Base-by-base conservation (phyloP, 2,888 invertebrate genomes). In the Metallyticus violacea region DNA sequence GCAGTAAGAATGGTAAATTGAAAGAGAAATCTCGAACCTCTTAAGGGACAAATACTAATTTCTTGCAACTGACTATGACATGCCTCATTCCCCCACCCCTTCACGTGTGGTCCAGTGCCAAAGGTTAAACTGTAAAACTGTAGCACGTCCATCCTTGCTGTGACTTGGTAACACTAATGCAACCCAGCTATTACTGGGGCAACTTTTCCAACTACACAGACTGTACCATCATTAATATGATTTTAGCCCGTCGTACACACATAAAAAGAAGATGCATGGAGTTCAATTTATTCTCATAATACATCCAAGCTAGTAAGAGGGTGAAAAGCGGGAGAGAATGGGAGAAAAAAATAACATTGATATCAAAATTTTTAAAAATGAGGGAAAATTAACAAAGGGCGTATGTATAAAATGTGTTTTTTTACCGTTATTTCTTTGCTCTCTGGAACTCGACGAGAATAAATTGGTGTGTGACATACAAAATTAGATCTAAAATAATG, bases 221-320 rank as follows among this genome's bases (percentile, higher is more conserved):
- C 79, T 85, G 62, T 85, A 85, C 85, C 40, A 30, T 27, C 85
- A 85, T 85, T 85, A 85, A 85, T 85, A 85, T 85, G 85, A 85
- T 85, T 85, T 85, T 85, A 85, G 85, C 77, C 62, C 76, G 26
- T 76, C 82, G 76, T 82, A 76, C 76, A 76, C 82, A 82, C 82
- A 82, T 82, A 82, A 82, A 82, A 82, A 82, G 82, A 76, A 85
- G 86, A 86, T 86, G 84, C 86, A 86, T 86, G 86, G 85, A 85
- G 81, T 76, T 79, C 86, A 84, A 86, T 86, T 86, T 86, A 86
- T 86, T 86, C 79, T 86, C 86, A 86, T 86, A 85, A 86, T 86
- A 81, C 85, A 85, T 79, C 79, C 85, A 79, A 85, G 79, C 86
- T 77, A 79, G 82, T 29, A 84, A 86, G n/a, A 30, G 84, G 27